Evolutionary conservation across 2,888 invertebrate genomes (phyloP).

Genomic region (Dynastes grantii): DNA sequence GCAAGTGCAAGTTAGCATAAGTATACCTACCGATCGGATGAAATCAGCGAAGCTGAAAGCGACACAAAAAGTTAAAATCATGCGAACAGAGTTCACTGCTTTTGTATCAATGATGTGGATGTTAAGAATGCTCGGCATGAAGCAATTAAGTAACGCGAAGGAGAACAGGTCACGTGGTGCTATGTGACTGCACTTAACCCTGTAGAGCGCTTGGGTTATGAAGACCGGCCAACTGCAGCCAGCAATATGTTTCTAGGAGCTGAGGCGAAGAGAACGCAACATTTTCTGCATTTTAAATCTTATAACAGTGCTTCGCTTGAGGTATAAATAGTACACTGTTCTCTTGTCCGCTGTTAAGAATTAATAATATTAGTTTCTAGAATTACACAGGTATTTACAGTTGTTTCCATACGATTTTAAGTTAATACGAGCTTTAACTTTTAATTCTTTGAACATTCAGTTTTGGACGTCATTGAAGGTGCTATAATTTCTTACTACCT

Average conservation of each 20-base stretch:
- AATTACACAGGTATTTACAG: too few species aligned
- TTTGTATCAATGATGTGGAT: conserved; percentile 43
- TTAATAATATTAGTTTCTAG: too few species aligned
- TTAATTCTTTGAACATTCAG: too few species aligned
- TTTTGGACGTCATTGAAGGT: too few species aligned
- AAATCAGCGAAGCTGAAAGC: conserved; percentile 28
- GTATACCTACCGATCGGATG: background rate
- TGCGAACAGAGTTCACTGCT: conserved; percentile 34
- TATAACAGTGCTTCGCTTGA: conserved; percentile 1
- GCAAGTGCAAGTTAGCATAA: conserved; percentile 16
- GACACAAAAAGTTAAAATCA: conserved; percentile 30
- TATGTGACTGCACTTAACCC: conserved; percentile 51
- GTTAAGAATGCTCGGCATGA: conserved; percentile 45
- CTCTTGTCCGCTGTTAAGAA: background rate
- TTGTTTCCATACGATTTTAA: too few species aligned
- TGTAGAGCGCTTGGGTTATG: background rate
- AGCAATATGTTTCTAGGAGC: background rate
- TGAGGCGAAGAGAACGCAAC: conserved; percentile 1
- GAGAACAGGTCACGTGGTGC: conserved; percentile 50
- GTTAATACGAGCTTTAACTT: too few species aligned
- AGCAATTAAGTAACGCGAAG: conserved; percentile 46
- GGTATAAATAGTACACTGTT: background rate
- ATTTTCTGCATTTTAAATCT: background rate
- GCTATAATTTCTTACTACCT: too few species aligned
- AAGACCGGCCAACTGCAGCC: background rate